A percentile compares a stretch with the other conserved stretches of the same genome.
These are phyloP conservation scores for Anorthoa munda DNA, from an alignment of 2,888 invertebrate genomes.

Conservation along the genomic window DNA sequence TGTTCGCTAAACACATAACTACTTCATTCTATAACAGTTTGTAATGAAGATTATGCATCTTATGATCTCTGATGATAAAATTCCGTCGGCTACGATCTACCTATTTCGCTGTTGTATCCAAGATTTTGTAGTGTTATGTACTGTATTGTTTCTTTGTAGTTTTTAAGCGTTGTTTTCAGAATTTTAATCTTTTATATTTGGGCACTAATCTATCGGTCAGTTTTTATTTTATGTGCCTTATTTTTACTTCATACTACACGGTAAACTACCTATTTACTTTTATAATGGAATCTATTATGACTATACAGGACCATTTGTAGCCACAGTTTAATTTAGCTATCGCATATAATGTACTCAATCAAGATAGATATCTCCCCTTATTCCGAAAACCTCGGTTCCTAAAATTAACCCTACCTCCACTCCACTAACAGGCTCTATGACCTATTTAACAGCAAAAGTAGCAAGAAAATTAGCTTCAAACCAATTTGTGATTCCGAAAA, in stretches of 20 bases:
- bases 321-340: not conserved
- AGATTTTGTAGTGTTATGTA: not conserved
- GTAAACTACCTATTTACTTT: not conserved
- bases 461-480: conserved; percentile 46
- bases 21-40: conserved; percentile 39
- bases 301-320: not conserved
- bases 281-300: not conserved
- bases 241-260: too few species aligned
- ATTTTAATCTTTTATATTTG: not conserved
- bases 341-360: not conserved
- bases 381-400: not conserved
- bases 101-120: conserved; percentile 4
- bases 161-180: not conserved
- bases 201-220: too few species aligned
- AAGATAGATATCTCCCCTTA: not conserved
- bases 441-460: conserved; percentile 17
- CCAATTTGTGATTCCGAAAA: conserved; percentile 57
- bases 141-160: conserved; percentile 31
- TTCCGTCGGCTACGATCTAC: conserved; percentile 2
- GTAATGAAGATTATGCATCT: conserved; percentile 35
- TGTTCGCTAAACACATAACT: conserved; percentile 32
- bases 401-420: not conserved
- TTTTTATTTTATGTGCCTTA: not conserved
- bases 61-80: conserved; percentile 25
- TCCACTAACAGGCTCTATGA: not conserved